Conservation (phyloP, 2,113 vertebrate species). For the Odontophorus gujanensis region DNA sequence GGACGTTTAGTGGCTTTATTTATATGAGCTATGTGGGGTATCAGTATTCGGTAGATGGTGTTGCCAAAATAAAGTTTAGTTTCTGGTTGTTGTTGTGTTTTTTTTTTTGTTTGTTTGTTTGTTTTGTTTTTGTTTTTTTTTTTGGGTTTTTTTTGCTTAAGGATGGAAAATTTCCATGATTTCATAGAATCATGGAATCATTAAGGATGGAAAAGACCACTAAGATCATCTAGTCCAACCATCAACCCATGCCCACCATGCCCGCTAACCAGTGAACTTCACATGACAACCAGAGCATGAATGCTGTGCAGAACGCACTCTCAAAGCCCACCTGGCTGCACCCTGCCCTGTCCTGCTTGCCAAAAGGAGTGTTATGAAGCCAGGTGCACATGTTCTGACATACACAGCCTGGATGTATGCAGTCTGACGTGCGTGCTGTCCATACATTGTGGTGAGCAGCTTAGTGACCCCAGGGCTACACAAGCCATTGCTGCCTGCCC, state of each 20-base stretch:
- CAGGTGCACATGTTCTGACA: background rate
- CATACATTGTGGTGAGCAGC: background rate
- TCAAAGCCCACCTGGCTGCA: background rate
- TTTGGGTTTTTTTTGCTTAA: too few species aligned
- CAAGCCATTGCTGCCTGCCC: background rate
- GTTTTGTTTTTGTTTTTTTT: background rate
- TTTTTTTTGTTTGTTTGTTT: background rate
- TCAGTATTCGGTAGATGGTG: background rate
- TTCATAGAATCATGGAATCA: background rate
- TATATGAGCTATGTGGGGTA: background rate
- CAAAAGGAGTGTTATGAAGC: rapidly evolving
- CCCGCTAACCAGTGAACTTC: background rate
- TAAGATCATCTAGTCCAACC: too few species aligned
- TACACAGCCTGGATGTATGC: rapidly evolving
- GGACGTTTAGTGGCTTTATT: background rate
- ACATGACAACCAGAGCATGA: rapidly evolving
- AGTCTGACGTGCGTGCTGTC: too few species aligned
- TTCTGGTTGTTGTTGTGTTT: background rate
- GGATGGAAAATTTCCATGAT: background rate
- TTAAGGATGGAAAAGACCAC: too few species aligned
- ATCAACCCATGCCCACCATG: too few species aligned
- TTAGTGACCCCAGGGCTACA: background rate
- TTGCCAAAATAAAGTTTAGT: background rate
- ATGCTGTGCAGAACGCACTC: background rate
- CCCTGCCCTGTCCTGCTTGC: background rate